A percentile compares a stretch with the other conserved stretches of the same genome.
These are phyloP conservation scores for Agrochola litura DNA, from an alignment of 2,888 invertebrate species.

Conservation along the genomic window DNA sequence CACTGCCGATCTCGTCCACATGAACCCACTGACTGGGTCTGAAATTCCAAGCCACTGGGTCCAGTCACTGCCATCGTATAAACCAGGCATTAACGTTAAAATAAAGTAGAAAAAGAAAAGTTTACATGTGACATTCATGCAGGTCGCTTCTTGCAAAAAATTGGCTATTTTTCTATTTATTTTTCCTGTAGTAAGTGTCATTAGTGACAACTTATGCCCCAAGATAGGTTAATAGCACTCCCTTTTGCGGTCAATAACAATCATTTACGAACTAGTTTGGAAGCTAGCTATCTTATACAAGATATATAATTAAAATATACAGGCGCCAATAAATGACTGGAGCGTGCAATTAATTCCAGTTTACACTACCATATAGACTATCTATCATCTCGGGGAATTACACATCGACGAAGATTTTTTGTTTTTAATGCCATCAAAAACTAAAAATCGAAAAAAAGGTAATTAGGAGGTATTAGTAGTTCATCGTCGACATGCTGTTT, in stretches of 20 bases:
- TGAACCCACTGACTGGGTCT: no score
- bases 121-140: background rate
- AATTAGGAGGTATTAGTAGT: no score
- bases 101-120: background rate
- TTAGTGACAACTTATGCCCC: background rate
- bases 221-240: slow-evolving; percentile 6
- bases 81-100: background rate
- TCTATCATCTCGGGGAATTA: slow-evolving; percentile 41
- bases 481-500: no score
- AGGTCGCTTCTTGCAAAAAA: background rate
- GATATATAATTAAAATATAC: slow-evolving; percentile 53
- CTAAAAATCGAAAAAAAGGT: no score
- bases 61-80: no score
- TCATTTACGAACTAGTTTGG: slow-evolving; percentile 12
- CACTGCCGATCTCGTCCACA: no score
- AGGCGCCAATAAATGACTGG: slow-evolving; percentile 49
- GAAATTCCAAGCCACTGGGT: no score
- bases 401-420: no score
- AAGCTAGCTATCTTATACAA: slow-evolving; percentile 11
- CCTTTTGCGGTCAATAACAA: slow-evolving; percentile 25
- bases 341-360: slow-evolving; percentile 46
- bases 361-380: slow-evolving; percentile 23
- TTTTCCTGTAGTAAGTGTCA: background rate
- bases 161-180: background rate
- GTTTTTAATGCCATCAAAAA: no score